Evolutionary conservation across 2,113 vertebrate species (phyloP), one percentile per base, ranked within the genome.

Genomic region (Takifugu bimaculatus): DNA sequence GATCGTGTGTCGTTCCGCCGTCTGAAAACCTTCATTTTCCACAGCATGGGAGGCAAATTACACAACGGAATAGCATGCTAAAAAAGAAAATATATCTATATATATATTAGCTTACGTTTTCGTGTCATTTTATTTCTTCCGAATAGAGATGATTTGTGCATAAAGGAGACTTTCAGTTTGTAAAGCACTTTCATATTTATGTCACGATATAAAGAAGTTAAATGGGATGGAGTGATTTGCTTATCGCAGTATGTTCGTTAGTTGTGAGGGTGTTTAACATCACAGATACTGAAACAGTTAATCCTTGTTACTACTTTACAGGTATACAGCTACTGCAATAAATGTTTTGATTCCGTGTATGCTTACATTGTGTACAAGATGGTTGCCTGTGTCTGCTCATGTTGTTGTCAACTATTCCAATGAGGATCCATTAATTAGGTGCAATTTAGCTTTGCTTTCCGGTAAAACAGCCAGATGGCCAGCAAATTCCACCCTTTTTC

Each of bases 311-410:
- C 92, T 93, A 94, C 93, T 96, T 94, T 97, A 94, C 94, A 96
- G 91, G 93, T 96, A 97, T 92, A 92, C 90, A 92, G 95, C 94
- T 97, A 94, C 92, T 96, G 94, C 95, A 99, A 99, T 99, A 99
- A 99, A 98, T 96, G 93, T 97, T 98, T 94, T 94, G 90, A 96
- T 93, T 94, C 93, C 79, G 82, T 87, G 77, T 86, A 88, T 84
- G 87, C 86, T 85, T 91, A 53, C 67, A 77, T 67, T 80, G 75
- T 82, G 60, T 75, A 13, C 63, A 63, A 15, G 60, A 75, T 63
- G 20, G 35, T 74, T 54, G 13, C 49, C 53, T 61, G 39, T 70
- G 61, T 76, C 13, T 70, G 20, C 3, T 57, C 15, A 57, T 51
- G 32, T 52, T 60, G 4, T n/a, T 48, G 45, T 2, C 25, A 15